Base-by-base conservation (phyloP, 2,888 invertebrate species). In the Dryococelus australis region DNA sequence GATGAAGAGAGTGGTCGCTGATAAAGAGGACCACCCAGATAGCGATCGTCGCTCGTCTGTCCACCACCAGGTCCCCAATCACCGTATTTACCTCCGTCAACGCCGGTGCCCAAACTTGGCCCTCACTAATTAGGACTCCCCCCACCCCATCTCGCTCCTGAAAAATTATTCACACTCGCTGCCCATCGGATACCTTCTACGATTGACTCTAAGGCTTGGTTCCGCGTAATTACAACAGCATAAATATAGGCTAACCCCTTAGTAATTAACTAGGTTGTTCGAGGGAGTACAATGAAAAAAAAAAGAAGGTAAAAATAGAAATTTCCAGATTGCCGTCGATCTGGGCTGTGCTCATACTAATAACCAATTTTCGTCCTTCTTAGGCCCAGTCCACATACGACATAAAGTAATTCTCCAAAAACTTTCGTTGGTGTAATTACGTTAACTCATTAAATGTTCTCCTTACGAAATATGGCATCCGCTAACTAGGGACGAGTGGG, bases 171-270 rank as follows among this genome's bases (percentile, higher is more conserved):
- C 24, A 65, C 65, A 65, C 65, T 65, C 65, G 65, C 65, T 24
- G 20, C 65, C n/a, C 65, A 24, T n/a, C 65, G 65, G 8, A n/a
- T 65, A 65, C 65, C 65, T 65, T 65, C 65, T n/a, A n/a, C 24
- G n/a, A 65, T 65, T 65, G 65, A 65, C 65, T 65, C 8, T n/a
- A 65, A 6, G 51, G 65, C 65, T 20, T 65, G 12, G 65, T 65
- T 65, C 65, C n/a, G n/a, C 65, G 65, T 65, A 65, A 65, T 65
- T 65, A 65, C 65, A 65, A 65, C 24, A 65, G n/a, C 65, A 8
- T 65, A 65, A 65, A 65, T 65, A 65, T 65, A 65, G 65, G 65
- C 65, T 65, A 65, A 65, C 65, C n/a, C n/a, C n/a, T 24, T 65
- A 2, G 65, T 65, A 65, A 65, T 65, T 65, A 65, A 65, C 65